A percentile compares a stretch with the other conserved stretches of the same genome.
Conservation (phyloP, 2,797 vertebrate genomes). For the Thaleichthys pacificus region DNA sequence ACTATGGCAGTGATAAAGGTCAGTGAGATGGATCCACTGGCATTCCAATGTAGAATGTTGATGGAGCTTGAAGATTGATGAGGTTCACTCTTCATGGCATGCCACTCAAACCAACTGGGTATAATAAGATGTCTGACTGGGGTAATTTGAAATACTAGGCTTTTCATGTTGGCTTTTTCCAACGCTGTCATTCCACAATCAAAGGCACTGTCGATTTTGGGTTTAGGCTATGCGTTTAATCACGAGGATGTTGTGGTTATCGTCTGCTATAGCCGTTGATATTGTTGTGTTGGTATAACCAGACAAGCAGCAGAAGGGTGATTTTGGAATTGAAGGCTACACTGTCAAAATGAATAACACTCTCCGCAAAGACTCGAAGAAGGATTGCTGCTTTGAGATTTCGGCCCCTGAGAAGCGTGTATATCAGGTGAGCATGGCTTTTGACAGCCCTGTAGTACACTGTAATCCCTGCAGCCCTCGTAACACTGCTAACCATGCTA, state of each 20-base stretch:
- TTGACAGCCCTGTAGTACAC: neutral
- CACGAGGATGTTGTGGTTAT: neutral
- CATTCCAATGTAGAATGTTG: neutral
- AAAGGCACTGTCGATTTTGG: neutral
- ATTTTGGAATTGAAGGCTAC: conserved; percentile 93
- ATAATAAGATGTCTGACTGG: neutral
- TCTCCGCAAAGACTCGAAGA: conserved; percentile 92
- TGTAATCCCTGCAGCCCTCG: conserved; percentile 1
- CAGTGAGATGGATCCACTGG: conserved; percentile 20
- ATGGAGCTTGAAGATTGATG: neutral
- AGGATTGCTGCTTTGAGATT: conserved; percentile 97
- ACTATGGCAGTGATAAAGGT: conserved; percentile 97
- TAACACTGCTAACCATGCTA: conserved; percentile 2
- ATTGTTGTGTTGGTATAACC: conserved; percentile 32
- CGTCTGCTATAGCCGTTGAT: neutral
- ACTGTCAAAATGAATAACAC: conserved; percentile 86
- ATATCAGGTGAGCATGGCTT: conserved; percentile 83
- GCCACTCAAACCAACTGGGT: neutral
- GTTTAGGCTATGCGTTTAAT: neutral
- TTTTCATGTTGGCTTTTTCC: neutral
- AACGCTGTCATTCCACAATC: neutral
- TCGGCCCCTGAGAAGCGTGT: conserved; percentile 91
- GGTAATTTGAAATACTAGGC: too few relatives aligned
- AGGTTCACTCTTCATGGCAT: neutral
- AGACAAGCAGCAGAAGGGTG: conserved; percentile 99